A percentile compares a stretch with the other conserved stretches of the same genome.
These are phyloP conservation scores for Rhagium mordax DNA, from an alignment of 2,888 invertebrate species.

Conservation along the genomic window DNA sequence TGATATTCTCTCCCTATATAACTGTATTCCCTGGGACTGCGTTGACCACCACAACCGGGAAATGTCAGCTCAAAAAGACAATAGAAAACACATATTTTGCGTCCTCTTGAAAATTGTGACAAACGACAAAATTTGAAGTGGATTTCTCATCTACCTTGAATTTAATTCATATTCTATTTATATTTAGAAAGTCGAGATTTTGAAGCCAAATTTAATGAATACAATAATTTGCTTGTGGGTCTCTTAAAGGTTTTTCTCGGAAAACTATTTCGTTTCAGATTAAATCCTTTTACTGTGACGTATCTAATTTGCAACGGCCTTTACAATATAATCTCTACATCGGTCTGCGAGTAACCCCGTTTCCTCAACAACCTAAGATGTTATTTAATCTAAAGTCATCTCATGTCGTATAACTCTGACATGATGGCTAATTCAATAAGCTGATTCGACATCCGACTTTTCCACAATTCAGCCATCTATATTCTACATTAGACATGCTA, in stretches of 20 bases:
- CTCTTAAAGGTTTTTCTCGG: background rate
- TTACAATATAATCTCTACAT: constrained; percentile 53
- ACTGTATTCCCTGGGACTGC: too few species aligned
- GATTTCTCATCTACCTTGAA: too few species aligned
- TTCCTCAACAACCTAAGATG: constrained; percentile 55
- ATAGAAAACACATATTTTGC: too few species aligned
- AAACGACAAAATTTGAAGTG: too few species aligned
- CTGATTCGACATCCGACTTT: constrained; percentile 60
- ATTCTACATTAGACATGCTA: constrained; percentile 54
- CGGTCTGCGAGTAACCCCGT: constrained; percentile 51
- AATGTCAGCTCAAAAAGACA: too few species aligned
- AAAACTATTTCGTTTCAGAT: background rate
- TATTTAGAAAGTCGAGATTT: too few species aligned
- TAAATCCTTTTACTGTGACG: constrained; percentile 16
- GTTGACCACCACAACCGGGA: too few species aligned
- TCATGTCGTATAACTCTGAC: constrained; percentile 55
- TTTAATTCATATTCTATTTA: too few species aligned
- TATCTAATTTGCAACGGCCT: constrained; percentile 53
- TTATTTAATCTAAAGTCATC: constrained; percentile 60
- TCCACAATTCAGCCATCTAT: constrained; percentile 55
- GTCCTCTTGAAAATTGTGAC: too few species aligned
- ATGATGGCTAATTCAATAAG: constrained; percentile 60
- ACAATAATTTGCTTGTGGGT: too few species aligned
- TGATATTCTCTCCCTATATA: too few species aligned
- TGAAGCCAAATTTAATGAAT: too few species aligned